Percentiles rank a stretch among this genome's conserved stretches.
phyloP scores from a whole-genome alignment of 2,888 invertebrate species.

The Dynastes grantii region DNA sequence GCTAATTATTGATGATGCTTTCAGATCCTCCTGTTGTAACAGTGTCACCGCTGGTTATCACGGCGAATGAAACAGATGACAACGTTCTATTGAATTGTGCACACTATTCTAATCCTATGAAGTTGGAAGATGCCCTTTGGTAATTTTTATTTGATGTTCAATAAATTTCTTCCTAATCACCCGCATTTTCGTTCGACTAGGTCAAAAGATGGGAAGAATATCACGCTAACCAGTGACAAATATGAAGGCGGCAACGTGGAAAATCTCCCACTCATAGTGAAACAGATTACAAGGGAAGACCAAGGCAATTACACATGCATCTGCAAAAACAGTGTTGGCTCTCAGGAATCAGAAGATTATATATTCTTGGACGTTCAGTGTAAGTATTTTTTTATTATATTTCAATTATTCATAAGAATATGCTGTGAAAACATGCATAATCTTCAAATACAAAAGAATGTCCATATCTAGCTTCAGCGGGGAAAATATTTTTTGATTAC shows the following conservation, averaged over 20 bases:
- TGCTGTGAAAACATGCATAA: too few relatives aligned
- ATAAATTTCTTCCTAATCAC: too few relatives aligned
- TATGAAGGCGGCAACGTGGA: slow-evolving; percentile 85
- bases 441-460: too few relatives aligned
- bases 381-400: slow-evolving; percentile 72
- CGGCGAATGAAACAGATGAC: slow-evolving; percentile 84
- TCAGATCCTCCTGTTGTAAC: slow-evolving; percentile 91
- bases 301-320: slow-evolving; percentile 90
- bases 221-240: slow-evolving; percentile 76
- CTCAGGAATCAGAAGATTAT: slow-evolving; percentile 81
- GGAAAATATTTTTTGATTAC: too few relatives aligned
- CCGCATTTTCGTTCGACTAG: slow-evolving; percentile 67
- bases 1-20: not conserved
- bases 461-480: too few relatives aligned
- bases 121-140: slow-evolving; percentile 85
- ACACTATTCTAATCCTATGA: slow-evolving; percentile 90
- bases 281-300: slow-evolving; percentile 83
- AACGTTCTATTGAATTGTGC: slow-evolving; percentile 82
- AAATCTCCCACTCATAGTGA: slow-evolving; percentile 84
- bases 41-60: slow-evolving; percentile 82
- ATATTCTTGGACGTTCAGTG: slow-evolving; percentile 87
- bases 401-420: too few relatives aligned
- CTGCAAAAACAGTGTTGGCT: slow-evolving; percentile 86
- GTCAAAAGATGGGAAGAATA: slow-evolving; percentile 79
- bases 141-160: slow-evolving; percentile 67